Percentiles rank a stretch among this genome's conserved stretches.
Evolutionary conservation across 1,140 invertebrate species (phyloP).

Genomic region (Geopemphigus sp.): DNA sequence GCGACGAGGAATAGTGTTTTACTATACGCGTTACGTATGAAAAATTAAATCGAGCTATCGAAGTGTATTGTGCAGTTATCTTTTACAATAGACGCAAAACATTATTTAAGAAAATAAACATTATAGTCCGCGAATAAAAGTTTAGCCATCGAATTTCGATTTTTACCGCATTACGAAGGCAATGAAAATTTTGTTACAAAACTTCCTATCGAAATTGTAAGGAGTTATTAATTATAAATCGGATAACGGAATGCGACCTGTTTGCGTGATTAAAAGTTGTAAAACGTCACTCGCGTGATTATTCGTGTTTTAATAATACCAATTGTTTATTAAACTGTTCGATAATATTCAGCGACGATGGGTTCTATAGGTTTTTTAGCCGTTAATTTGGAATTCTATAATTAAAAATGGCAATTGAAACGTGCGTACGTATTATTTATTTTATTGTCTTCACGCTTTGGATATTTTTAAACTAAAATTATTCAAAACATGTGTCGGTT

Average conservation of each 20-base stretch:
- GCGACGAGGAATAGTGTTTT: background rate
- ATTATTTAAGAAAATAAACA: background rate
- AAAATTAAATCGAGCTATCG: too few species aligned
- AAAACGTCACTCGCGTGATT: background rate
- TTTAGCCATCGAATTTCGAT: background rate
- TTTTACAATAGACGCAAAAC: background rate
- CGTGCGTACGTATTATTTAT: background rate
- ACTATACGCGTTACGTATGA: too few species aligned
- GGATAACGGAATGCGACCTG: too few species aligned
- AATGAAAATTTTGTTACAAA: too few species aligned
- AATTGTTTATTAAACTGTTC: background rate
- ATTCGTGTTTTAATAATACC: background rate
- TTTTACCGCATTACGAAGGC: background rate
- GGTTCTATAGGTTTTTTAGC: background rate
- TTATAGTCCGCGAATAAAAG: background rate
- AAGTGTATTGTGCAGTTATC: too few species aligned
- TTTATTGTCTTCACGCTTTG: too few species aligned
- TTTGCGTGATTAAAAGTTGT: too few species aligned
- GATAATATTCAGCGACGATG: background rate
- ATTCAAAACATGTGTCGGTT: background rate
- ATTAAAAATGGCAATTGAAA: background rate
- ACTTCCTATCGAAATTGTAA: too few species aligned
- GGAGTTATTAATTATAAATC: too few species aligned
- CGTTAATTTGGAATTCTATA: background rate
- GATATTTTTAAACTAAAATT: too few species aligned